Evolutionary conservation across 2,888 invertebrate species (phyloP).

Genomic region (Aquatica leii): DNA sequence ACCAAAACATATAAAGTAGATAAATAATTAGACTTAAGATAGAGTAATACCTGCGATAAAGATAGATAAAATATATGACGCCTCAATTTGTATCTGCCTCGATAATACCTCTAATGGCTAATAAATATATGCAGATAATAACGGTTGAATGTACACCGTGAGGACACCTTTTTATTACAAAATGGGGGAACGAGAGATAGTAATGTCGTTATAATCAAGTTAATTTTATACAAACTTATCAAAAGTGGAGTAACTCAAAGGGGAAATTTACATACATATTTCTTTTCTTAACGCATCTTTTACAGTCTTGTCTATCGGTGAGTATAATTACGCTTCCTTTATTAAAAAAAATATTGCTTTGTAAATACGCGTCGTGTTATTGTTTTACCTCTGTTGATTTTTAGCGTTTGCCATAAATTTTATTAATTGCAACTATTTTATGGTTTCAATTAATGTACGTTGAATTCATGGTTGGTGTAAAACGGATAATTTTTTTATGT

Average conservation of each 20-base stretch:
- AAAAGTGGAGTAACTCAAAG: conserved; percentile 11
- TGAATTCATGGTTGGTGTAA: too few species aligned
- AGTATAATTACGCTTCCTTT: too few species aligned
- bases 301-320: too few species aligned
- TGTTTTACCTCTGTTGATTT: too few species aligned
- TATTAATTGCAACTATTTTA: too few species aligned
- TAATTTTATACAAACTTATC: conserved; percentile 20
- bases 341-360: too few species aligned
- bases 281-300: too few species aligned
- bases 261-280: too few species aligned
- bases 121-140: conserved; percentile 39
- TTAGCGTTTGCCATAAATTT: too few species aligned
- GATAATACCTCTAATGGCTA: conserved; percentile 42
- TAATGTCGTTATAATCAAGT: conserved; percentile 18
- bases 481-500: too few species aligned
- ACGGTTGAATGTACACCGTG: conserved; percentile 32
- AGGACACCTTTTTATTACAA: conserved; percentile 32
- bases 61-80: conserved; percentile 41
- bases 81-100: conserved; percentile 43
- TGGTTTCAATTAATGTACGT: too few species aligned
- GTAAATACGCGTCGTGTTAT: too few species aligned
- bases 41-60: conserved; percentile 39
- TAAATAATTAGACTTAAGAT: conserved; percentile 43
- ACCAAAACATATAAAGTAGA: conserved; percentile 43
- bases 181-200: conserved; percentile 24